These are phyloP conservation scores for Leptinotarsa lineolata DNA, from an alignment of 1,140 invertebrate species.

Conservation along the genomic window DNA sequence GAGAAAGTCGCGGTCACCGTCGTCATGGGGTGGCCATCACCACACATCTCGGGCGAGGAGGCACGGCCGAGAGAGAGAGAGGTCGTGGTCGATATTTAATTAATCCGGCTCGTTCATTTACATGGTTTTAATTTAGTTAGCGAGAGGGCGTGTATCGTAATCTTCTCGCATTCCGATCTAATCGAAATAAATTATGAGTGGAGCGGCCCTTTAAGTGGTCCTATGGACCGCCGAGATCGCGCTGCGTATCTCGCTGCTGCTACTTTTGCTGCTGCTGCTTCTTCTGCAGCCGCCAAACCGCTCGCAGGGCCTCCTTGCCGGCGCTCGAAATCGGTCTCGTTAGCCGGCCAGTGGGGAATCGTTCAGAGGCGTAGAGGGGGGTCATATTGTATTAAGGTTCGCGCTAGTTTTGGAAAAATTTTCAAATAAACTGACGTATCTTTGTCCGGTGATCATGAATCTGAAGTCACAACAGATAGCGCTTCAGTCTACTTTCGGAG, in stretches of 20 bases:
- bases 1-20: no score
- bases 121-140: constrained; percentile 45
- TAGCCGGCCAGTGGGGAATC: not conserved
- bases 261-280: constrained; percentile 3
- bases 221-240: not conserved
- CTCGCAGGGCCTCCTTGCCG: not conserved
- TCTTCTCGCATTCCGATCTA: constrained; percentile 46
- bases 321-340: not conserved
- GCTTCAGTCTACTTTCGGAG: no score
- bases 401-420: no score
- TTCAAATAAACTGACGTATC: no score
- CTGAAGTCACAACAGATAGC: no score
- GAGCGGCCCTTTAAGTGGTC: constrained; percentile 35
- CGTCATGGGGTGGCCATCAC: no score
- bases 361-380: not conserved
- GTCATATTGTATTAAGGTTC: no score
- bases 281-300: constrained; percentile 9
- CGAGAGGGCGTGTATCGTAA: constrained; percentile 39
- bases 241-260: constrained; percentile 2
- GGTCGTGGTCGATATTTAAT: constrained; percentile 40
- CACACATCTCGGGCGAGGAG: no score
- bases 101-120: constrained; percentile 42
- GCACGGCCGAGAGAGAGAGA: not conserved
- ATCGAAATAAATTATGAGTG: constrained; percentile 44
- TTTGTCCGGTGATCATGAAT: no score